phyloP scores from a whole-genome alignment of 2,113 vertebrate genomes.

The Chamaea fasciata region DNA sequence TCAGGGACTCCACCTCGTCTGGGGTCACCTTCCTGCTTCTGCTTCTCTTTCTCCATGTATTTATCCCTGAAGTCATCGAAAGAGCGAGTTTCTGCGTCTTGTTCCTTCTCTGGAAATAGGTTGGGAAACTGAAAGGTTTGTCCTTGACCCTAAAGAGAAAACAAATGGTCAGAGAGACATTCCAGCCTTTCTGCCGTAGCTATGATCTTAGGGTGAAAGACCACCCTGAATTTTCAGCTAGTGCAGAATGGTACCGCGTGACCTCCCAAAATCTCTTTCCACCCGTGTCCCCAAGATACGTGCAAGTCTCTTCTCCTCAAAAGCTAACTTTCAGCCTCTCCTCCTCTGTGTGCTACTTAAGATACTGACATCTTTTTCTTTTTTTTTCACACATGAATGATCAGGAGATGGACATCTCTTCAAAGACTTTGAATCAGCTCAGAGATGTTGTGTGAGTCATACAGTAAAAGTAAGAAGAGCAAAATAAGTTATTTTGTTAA shows the following conservation, averaged over 20 bases:
- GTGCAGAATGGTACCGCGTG: neutral
- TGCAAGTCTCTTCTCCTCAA: neutral
- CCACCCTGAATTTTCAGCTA: constrained; percentile 2
- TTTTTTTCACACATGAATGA: neutral
- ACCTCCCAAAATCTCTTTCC: neutral
- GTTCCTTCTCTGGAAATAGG: constrained; percentile 81
- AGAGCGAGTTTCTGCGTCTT: constrained; percentile 49
- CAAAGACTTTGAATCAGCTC: neutral
- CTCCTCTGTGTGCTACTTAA: neutral
- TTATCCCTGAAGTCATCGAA: constrained; percentile 72
- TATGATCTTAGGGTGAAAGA: neutral
- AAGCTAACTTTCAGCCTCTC: neutral
- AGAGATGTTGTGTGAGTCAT: neutral
- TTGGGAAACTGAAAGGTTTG: constrained; percentile 93
- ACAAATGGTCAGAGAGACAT: constrained; percentile 50
- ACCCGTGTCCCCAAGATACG: neutral
- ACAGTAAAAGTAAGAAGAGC: neutral
- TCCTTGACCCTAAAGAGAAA: constrained; percentile 78
- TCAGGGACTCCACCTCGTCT: constrained; percentile 83
- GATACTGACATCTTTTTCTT: neutral
- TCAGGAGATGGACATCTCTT: neutral
- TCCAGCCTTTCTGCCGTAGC: constrained; percentile 19
- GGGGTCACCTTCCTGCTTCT: constrained; percentile 78
- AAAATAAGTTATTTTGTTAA: neutral
- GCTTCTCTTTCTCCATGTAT: constrained; percentile 77